These are phyloP conservation scores for Ptiloglossa arizonensis DNA, from an alignment of 1,140 invertebrate species.

Conservation along the genomic window DNA sequence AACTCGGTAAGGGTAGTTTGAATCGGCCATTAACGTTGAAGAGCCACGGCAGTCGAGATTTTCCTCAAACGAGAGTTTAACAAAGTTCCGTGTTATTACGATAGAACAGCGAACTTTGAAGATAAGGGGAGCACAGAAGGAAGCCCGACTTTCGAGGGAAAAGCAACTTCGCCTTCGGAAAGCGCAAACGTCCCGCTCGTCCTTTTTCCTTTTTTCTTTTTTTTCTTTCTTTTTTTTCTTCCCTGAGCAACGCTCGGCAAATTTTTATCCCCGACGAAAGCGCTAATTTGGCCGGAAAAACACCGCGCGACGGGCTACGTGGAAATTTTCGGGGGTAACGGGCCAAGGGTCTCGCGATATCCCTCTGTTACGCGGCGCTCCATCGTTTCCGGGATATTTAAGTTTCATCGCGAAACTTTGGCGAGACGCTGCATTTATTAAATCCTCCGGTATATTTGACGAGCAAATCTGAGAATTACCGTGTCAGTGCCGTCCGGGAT, in stretches of 20 bases:
- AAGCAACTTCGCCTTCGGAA: conserved; percentile 43
- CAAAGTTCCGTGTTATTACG: conserved; percentile 67
- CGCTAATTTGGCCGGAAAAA: conserved; percentile 47
- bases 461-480: conserved; percentile 53
- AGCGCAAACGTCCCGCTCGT: conserved; percentile 63
- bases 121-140: conserved; percentile 54
- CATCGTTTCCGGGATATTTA: conserved; percentile 50
- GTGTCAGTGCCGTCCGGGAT: conserved; percentile 17
- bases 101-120: conserved; percentile 59
- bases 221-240: too few species aligned
- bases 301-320: not conserved
- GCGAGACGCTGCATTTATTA: conserved; percentile 60
- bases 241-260: conserved; percentile 51
- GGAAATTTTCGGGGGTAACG: conserved; percentile 42
- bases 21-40: conserved; percentile 56
- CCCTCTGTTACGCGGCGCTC: too few species aligned
- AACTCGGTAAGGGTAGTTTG: conserved; percentile 32
- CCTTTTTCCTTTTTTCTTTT: conserved; percentile 35
- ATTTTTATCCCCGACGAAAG: conserved; percentile 57
- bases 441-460: conserved; percentile 55
- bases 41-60: conserved; percentile 49
- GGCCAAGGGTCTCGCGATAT: too few species aligned
- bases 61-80: conserved; percentile 64
- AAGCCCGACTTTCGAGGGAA: conserved; percentile 42
- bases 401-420: conserved; percentile 63